These are phyloP conservation scores for Nymphicus hollandicus DNA, from an alignment of 2,113 vertebrate genomes.

Conservation along the genomic window DNA sequence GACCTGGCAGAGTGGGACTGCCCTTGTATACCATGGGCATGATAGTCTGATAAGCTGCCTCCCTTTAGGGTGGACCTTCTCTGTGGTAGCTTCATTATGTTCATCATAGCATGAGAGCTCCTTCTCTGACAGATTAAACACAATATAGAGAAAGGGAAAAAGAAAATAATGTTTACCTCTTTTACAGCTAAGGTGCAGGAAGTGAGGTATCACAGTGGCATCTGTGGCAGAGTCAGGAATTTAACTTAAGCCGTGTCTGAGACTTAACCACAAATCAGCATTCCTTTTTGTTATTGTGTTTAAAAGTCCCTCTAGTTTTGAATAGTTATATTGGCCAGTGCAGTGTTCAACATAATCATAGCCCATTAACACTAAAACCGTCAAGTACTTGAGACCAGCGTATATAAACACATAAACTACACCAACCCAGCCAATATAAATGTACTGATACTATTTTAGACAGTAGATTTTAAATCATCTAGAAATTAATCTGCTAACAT, in stretches of 20 bases:
- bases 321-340: slow-evolving; percentile 11
- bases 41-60: background rate
- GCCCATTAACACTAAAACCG: slow-evolving; percentile 31
- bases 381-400: slow-evolving; percentile 33
- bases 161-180: background rate
- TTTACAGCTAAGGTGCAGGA: background rate
- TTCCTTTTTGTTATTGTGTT: slow-evolving; percentile 4
- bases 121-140: background rate
- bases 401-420: slow-evolving; percentile 46
- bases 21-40: fast-evolving
- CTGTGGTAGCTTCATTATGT: background rate
- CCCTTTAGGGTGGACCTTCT: background rate
- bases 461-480: slow-evolving; percentile 5
- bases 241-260: background rate
- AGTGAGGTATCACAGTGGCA: background rate
- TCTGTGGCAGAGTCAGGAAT: slow-evolving; percentile 1
- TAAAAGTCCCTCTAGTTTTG: background rate
- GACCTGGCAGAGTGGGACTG: background rate
- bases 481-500: slow-evolving; percentile 9
- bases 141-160: background rate
- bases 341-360: background rate
- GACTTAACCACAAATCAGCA: background rate
- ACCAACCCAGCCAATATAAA: slow-evolving; percentile 37
- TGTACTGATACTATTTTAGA: slow-evolving; percentile 7
- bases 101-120: background rate